phyloP scores from a whole-genome alignment of 2,888 invertebrate species.

The Lithophane socia region DNA sequence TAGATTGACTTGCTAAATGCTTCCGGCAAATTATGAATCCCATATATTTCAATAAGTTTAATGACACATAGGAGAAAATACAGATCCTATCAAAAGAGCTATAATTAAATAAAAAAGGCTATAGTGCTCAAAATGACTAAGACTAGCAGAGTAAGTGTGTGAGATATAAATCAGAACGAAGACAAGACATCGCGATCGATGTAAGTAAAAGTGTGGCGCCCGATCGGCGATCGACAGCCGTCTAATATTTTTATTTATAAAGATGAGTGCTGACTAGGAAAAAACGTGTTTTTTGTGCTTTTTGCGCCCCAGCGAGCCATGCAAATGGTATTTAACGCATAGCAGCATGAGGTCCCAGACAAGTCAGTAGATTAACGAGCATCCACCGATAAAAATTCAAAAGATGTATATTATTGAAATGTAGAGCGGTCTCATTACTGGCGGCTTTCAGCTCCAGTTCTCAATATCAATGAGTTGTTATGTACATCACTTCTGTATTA shows the following conservation, averaged over 20 bases:
- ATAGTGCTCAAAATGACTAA: conserved; percentile 58
- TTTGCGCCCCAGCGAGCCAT: conserved; percentile 76
- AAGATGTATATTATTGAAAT: conserved; percentile 70
- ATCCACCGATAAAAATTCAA: conserved; percentile 78
- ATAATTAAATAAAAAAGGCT: conserved; percentile 41
- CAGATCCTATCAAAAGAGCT: conserved; percentile 8
- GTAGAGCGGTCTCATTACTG: conserved; percentile 71
- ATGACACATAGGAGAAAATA: not conserved
- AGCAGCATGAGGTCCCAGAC: conserved; percentile 80
- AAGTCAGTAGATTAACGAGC: conserved; percentile 79
- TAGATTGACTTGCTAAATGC: conserved; percentile 67
- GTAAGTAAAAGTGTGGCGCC: conserved; percentile 87
- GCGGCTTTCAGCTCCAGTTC: conserved; percentile 73
- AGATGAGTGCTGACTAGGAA: conserved; percentile 80
- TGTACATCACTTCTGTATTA: conserved; percentile 70
- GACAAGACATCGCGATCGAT: conserved; percentile 78
- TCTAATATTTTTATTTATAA: conserved; percentile 80
- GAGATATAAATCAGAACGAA: conserved; percentile 82
- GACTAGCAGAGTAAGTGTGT: conserved; percentile 73
- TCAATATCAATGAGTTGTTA: conserved; percentile 75
- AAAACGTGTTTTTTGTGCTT: conserved; percentile 69
- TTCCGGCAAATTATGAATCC: conserved; percentile 33
- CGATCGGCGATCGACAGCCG: conserved; percentile 81
- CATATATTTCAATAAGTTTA: conserved; percentile 21
- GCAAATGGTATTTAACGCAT: conserved; percentile 82